A percentile compares a stretch with the other conserved stretches of the same genome.
phyloP scores from a whole-genome alignment of 1,140 invertebrate species.

The Plutomurus gul region DNA sequence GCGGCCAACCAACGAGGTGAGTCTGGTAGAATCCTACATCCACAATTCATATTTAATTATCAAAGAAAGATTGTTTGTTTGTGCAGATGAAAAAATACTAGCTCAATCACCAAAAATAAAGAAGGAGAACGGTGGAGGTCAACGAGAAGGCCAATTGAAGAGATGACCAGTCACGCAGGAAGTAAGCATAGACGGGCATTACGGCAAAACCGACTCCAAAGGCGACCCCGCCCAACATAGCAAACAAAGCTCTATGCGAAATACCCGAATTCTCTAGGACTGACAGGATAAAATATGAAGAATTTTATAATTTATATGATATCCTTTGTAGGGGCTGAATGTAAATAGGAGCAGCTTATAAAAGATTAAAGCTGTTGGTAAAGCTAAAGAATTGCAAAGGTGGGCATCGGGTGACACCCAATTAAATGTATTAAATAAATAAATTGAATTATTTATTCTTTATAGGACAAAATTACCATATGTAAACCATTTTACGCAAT shows the following conservation, averaged over 20 bases:
- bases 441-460: too few species aligned
- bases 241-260: slow-evolving; percentile 14
- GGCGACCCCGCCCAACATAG: slow-evolving; percentile 14
- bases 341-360: too few species aligned
- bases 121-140: slow-evolving; percentile 68
- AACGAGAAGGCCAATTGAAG: slow-evolving; percentile 73
- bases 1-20: slow-evolving; percentile 82
- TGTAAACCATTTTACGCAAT: too few species aligned
- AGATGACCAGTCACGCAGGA: slow-evolving; percentile 72
- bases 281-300: too few species aligned
- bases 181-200: slow-evolving; percentile 71
- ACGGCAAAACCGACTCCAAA: slow-evolving; percentile 71
- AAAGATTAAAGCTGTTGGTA: too few species aligned
- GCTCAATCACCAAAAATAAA: slow-evolving; percentile 64
- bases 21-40: slow-evolving; percentile 72
- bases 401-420: too few species aligned
- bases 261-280: slow-evolving; percentile 33
- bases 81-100: slow-evolving; percentile 1
- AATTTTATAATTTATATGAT: too few species aligned
- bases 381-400: too few species aligned
- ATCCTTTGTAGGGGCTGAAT: too few species aligned
- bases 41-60: background rate
- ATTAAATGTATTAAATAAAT: too few species aligned
- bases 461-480: too few species aligned
- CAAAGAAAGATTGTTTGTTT: background rate